Percentiles rank a stretch among this genome's conserved stretches.
These are phyloP conservation scores for Bellardia pandia DNA, from an alignment of 2,888 invertebrate genomes.

Conservation along the genomic window DNA sequence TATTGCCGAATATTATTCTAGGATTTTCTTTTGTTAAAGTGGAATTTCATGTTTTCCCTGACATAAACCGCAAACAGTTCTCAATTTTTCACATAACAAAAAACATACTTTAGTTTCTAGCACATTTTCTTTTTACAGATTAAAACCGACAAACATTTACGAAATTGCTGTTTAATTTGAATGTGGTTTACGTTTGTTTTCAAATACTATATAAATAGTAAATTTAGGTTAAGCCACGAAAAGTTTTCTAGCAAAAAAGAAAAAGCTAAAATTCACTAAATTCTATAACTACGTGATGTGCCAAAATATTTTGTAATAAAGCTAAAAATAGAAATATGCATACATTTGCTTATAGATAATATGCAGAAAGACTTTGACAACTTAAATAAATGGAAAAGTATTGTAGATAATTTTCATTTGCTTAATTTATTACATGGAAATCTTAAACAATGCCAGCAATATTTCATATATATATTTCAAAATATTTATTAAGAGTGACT, in stretches of 20 bases:
- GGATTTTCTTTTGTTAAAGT: conserved; percentile 15
- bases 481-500: too few species aligned
- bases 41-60: conserved; percentile 49
- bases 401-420: too few species aligned
- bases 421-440: too few species aligned
- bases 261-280: too few species aligned
- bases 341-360: too few species aligned
- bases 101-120: background rate
- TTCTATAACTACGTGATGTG: too few species aligned
- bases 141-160: background rate
- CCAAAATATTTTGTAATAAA: too few species aligned
- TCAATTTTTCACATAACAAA: background rate
- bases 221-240: conserved; percentile 8
- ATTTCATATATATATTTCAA: too few species aligned
- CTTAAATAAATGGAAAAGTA: too few species aligned
- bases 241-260: background rate
- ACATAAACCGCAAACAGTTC: conserved; percentile 5
- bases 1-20: background rate
- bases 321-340: too few species aligned
- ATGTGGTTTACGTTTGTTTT: background rate
- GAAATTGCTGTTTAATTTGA: conserved; percentile 2
- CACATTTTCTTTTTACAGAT: background rate
- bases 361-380: too few species aligned
- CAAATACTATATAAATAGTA: background rate
- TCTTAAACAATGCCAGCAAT: too few species aligned